Evolutionary conservation across 1,140 invertebrate species (phyloP).

Genomic region (Elymnias hypermnestra): DNA sequence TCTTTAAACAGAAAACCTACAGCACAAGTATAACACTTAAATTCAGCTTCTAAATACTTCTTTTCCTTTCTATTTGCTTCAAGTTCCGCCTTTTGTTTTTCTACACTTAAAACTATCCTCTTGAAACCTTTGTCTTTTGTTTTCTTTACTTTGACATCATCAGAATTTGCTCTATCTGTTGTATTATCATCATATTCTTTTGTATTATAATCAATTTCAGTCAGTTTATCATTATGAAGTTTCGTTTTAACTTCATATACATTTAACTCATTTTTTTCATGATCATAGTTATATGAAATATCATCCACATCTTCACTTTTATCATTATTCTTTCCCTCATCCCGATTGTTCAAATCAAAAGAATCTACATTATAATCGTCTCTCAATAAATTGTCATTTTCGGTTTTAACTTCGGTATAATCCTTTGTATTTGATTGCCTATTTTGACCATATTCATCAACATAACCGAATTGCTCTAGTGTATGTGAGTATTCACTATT

Average conservation of each 20-base stretch:
- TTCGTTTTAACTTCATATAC: background rate
- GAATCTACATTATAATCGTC: too few species aligned
- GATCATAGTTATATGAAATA: background rate
- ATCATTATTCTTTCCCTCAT: conserved; percentile 2
- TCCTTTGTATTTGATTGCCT: too few species aligned
- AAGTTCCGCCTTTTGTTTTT: conserved; percentile 64
- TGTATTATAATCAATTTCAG: background rate
- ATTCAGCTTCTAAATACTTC: conserved; percentile 60
- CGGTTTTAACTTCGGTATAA: too few species aligned
- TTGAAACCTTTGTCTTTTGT: conserved; percentile 31
- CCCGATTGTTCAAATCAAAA: too few species aligned
- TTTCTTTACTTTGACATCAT: conserved; percentile 26
- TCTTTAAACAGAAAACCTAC: conserved; percentile 61
- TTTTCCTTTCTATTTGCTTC: conserved; percentile 50
- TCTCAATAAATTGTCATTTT: too few species aligned
- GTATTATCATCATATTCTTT: conserved; percentile 4
- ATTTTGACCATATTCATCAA: too few species aligned
- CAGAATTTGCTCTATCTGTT: conserved; percentile 6
- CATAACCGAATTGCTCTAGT: too few species aligned
- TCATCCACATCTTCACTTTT: background rate
- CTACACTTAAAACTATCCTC: conserved; percentile 41
- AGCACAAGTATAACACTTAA: conserved; percentile 64
- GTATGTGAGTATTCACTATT: conserved; percentile 22
- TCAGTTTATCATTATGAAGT: conserved; percentile 1
- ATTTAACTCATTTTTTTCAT: background rate